These are phyloP conservation scores for Styela clava DNA, from an alignment of 23 tunicate species.

Conservation along the genomic window DNA sequence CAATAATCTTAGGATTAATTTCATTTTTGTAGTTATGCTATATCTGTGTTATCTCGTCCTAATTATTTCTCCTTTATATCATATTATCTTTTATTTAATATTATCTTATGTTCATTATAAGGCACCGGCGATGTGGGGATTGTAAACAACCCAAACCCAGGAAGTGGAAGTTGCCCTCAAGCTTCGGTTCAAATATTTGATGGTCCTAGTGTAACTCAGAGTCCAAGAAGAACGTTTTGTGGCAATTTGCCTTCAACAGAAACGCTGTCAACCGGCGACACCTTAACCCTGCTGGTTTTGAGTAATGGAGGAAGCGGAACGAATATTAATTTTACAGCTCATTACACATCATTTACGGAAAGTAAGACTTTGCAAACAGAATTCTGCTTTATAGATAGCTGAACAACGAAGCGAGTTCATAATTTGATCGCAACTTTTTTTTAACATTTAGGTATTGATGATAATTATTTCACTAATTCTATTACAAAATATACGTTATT, in stretches of 20 bases:
- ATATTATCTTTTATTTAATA: too few relatives aligned
- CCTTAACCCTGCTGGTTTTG: constrained; percentile 38
- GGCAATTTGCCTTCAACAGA: constrained; percentile 26
- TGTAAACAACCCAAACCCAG: background rate
- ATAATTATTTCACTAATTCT: too few relatives aligned
- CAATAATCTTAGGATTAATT: too few relatives aligned
- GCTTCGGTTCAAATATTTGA: constrained; percentile 35
- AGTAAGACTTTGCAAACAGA: constrained; percentile 22
- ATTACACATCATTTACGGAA: constrained; percentile 62
- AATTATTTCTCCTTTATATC: too few relatives aligned
- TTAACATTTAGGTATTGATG: too few relatives aligned
- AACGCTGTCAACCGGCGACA: constrained; percentile 49
- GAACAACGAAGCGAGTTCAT: too few relatives aligned
- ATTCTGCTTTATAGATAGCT: background rate
- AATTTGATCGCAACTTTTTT: too few relatives aligned
- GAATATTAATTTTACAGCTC: constrained; percentile 56
- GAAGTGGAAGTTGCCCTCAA: constrained; percentile 26
- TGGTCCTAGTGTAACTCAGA: constrained; percentile 24
- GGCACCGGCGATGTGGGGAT: constrained; percentile 14
- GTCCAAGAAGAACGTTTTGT: background rate
- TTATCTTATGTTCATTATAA: too few relatives aligned
- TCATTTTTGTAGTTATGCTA: too few relatives aligned
- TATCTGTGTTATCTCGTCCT: too few relatives aligned
- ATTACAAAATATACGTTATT: too few relatives aligned
- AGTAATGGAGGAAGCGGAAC: constrained; percentile 59